Percentiles rank a stretch among this genome's conserved stretches.
These are phyloP conservation scores for Pangasianodon gigas DNA, from an alignment of 2,113 vertebrate species.

Conservation along the genomic window DNA sequence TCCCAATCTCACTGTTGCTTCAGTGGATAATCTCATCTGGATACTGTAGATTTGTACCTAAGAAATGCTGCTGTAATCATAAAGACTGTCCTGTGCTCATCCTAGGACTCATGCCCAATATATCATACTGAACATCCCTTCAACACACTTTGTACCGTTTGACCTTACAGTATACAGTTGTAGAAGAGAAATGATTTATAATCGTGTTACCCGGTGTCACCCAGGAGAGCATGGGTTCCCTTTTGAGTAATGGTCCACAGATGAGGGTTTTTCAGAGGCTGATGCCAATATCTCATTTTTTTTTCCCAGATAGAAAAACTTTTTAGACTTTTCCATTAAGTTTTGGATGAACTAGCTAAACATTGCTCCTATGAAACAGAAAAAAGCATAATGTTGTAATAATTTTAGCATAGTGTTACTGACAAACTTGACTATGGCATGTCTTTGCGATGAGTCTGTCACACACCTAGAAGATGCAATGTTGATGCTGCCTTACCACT, in stretches of 20 bases:
- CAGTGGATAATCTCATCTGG: background rate
- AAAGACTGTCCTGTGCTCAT: background rate
- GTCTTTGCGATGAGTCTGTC: background rate
- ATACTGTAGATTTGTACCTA: background rate
- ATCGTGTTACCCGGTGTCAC: background rate
- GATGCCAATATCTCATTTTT: background rate
- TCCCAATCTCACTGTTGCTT: background rate
- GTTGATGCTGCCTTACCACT: background rate
- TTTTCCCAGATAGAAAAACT: no score
- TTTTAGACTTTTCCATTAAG: background rate
- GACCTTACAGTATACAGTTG: background rate
- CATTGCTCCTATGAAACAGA: background rate
- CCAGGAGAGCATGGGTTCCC: background rate
- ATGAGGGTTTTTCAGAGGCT: background rate
- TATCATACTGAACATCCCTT: background rate
- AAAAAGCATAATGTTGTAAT: background rate
- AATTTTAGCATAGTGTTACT: background rate
- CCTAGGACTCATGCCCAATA: background rate
- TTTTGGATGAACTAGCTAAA: background rate
- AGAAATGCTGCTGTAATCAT: background rate
- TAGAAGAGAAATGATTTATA: background rate
- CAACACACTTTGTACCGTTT: background rate
- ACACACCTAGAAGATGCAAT: background rate
- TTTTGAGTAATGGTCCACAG: background rate
- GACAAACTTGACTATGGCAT: background rate